Evolutionary conservation across 2,113 vertebrate species (phyloP), one percentile per base, ranked within the genome.

Genomic region (Saccopteryx leptura): DNA sequence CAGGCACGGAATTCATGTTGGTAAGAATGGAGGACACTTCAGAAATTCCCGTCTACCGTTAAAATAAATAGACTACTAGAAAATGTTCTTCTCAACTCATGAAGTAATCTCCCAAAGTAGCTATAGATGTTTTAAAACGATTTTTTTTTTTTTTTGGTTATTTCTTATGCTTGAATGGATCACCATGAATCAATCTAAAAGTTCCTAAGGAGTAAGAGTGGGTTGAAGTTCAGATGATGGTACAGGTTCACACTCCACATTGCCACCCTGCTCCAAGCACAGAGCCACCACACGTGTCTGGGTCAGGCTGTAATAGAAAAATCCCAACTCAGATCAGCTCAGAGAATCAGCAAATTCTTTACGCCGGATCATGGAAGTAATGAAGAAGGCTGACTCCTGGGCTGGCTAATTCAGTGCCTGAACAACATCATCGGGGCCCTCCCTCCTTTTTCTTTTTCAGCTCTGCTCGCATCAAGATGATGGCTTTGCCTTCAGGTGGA

Each of bases 221-320:
- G 54, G 14, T 83, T 24, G 13, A 79, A 95, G 26, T 58, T 15
- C 33, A 50, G 71, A 39, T 54, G 74, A 28, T 56, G 31, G 26
- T 9, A 4, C 2, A 24, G 4, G 6, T 21, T 90, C 39, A 24
- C 0, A 24, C 3, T 14, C 5, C 11, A 31, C 23, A 24, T 8
- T 13, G 17, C 18, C 31, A 52, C 39, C 8, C 7, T 7, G 7
- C 26, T 21, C 23, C 17, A 66, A 71, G 31, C 48, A 83, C 21
- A 21, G 0, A 28, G 11, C 3, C 2, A 8, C 8, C 2, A 4
- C 4, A 68, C 46, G 11, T 8, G 5, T 1, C 0, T 8, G 1
- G 7, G 24, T 65, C n/a, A 56, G 72, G 28, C 48, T 65, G 33
- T 1, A n/a, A 60, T 1, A 4, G 11, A 26, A 65, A 61, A 28